Base-by-base conservation (phyloP, 2,888 invertebrate genomes). In the Drosophila infuscata region DNA sequence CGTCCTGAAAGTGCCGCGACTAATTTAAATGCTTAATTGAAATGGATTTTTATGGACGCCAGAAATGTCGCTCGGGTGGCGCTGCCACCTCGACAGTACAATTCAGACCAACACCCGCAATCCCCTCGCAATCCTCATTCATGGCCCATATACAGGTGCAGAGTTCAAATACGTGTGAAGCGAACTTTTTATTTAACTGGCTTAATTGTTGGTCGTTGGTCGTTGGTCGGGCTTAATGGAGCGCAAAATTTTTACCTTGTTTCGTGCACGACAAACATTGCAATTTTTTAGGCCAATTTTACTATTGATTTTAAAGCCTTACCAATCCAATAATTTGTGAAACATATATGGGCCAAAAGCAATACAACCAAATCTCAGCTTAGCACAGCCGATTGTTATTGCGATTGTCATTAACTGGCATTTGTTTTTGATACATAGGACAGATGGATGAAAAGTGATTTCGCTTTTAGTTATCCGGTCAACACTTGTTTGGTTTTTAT, bases 21-120 rank as follows among this genome's bases (percentile, higher is more conserved):
- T 91, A 90, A 91, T 90, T 90, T 90, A 88, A 91, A 91, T 90
- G 79, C 87, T 91, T 90, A 91, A 90, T 91, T 91, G 91, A 91
- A 90, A 91, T 88, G 88, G 89, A 82, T 89, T 90, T 83, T 91
- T 91, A 84, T 85, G 83, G 79, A 70, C 77, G 74, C 79, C 81
- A 67, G 66, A 69, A 77, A 77, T 73, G 71, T 76, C 66, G 71
- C 68, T 66, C 88, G 79, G 83, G 76, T 85, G 77, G 59, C 77
- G 68, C 43, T 62, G 60, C 63, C 65, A 65, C 46, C 69, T 74
- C 60, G 52, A 51, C 62, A 33, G 30, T 17, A 17, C 51, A 32
- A 9, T 3, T 8, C 20, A 46, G 20, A 8, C 17, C 32, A 29
- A 6, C 59, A 7, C 51, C 7, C 12, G 3, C 29, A 46, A 46